Percentiles rank a stretch among this genome's conserved stretches.
These are phyloP conservation scores for Caligus rogercresseyi DNA, from an alignment of 1,140 invertebrate species.

Conservation along the genomic window DNA sequence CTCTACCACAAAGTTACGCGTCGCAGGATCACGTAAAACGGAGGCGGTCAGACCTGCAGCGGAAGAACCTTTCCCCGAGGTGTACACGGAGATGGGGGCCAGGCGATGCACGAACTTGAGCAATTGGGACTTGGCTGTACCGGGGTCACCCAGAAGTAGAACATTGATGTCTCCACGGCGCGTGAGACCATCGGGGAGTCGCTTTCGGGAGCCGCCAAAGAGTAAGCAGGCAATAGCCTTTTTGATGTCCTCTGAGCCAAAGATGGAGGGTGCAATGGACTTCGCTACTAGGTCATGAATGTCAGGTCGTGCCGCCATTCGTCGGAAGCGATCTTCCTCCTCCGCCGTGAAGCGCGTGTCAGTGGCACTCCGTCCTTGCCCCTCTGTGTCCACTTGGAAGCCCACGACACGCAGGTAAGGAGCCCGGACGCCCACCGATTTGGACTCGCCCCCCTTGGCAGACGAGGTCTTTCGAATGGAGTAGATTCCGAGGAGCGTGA, in stretches of 20 bases:
- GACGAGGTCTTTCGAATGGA: constrained; percentile 76
- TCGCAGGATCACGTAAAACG: constrained; percentile 75
- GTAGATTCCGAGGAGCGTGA: constrained; percentile 83
- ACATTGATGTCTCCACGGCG: constrained; percentile 94
- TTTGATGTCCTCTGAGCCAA: constrained; percentile 83
- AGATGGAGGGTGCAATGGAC: constrained; percentile 94
- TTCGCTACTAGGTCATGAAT: constrained; percentile 68
- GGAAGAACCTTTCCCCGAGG: constrained; percentile 95
- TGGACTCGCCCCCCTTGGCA: constrained; percentile 33
- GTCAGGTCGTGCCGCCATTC: constrained; percentile 62
- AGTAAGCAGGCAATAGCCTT: constrained; percentile 88
- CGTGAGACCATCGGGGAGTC: constrained; percentile 82
- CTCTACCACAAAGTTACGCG: constrained; percentile 95
- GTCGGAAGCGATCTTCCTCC: constrained; percentile 79
- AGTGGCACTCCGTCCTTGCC: constrained; percentile 39
- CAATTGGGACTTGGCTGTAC: constrained; percentile 94
- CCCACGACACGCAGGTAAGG: constrained; percentile 90
- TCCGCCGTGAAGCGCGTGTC: constrained; percentile 35
- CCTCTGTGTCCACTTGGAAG: constrained; percentile 64
- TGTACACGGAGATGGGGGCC: constrained; percentile 89
- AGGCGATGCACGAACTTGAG: constrained; percentile 95
- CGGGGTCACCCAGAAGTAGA: constrained; percentile 87
- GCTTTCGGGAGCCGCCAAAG: constrained; percentile 73
- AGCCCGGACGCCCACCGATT: constrained; percentile 73
- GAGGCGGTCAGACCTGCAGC: constrained; percentile 97